Evolutionary conservation across 92 coral and sea anemone genomes (phyloP), one percentile per base, ranked within the genome.

Genomic region (Galaxea fascicularis): DNA sequence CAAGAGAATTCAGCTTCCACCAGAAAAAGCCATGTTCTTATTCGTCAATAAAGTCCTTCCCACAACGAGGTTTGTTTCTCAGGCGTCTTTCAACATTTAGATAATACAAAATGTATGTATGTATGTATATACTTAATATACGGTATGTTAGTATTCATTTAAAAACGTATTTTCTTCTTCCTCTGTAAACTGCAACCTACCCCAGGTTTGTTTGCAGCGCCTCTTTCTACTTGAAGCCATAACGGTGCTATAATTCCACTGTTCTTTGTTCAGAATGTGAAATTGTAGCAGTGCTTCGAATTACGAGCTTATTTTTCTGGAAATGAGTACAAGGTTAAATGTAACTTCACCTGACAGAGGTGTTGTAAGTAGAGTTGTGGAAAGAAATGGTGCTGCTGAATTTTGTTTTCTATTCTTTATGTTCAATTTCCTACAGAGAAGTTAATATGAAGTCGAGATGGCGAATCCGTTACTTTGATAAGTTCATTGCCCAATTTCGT

Each of bases 1-100:
- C 72, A 97, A 97, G 86, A 92, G 99, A 82, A 97, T 97, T 62
- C 99, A 97, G 80, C 94, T 97, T 22, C 98, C 99, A 65, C 99
- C 99, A 41, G 99, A 97, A 66, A 97, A 97, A 67, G 99, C 99
- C 8, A 97, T 97, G 99, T 97, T 97, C 69, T 82, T 97, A 52
- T 97, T 97, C 92, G 99, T 97, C 90, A 97, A 95, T 89, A 97
- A 97, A 93, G 98, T 97, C 69, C 92, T 97, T 21, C 99, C 99
- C 30, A 95, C 98, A 20, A 97, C 99, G 65, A 97, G 99, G 99
- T 96, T 82, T 27, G 89, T 77, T 22, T 65, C 46, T 14, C 18
- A 57, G 17, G 10, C 8, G 13, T 17, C n/a, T 68, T 45, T 20
- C 10, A 20, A 59, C 7, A 20, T 59, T 18, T 20, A 59, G 17